Base-by-base conservation (phyloP, 2,797 vertebrate genomes). In the Garrulus glandarius region DNA sequence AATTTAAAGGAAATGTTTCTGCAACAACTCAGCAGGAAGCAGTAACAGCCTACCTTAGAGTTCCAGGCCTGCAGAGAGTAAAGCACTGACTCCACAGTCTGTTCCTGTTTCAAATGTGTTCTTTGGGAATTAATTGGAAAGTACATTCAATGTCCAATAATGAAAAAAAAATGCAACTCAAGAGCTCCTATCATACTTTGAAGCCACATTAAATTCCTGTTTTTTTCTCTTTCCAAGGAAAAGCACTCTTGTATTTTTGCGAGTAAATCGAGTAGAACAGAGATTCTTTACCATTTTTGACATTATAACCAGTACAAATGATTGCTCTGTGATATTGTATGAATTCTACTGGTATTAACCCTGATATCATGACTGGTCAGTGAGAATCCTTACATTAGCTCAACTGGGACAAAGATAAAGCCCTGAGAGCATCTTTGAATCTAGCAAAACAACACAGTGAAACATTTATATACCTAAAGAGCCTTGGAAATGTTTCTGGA, bases 1-100 rank as follows among this genome's bases (percentile, higher is more conserved):
- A 70, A 90, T 83, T 80, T 77, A 88, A 86, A 90, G 43, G 55
- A 64, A 95, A 90, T 95, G 20, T 95, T 96, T 94, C 56, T 92
- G 56, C 68, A 94, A 78, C 92, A 81, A 4, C 88, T 86, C 91
- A 86, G 88, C 77, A 90, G 91, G 83, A 95, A 93, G 29, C 43
- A 47, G 2, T 52, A 83, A 32, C 85, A 90, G 41, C 65, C 53
- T 84, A 64, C 83, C 92, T 92, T 67, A 36, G 20, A 84, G 55
- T 60, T 95, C 64, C 68, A 77, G 71, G 44, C 85, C 87, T 84
- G 41, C 29, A 67, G 82, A 76, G 52, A 92, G 29, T 56, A 78
- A 91, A 91, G 67, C 63, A 36, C 32, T 34, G 53, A 36, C 23
- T 46, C 22, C 18, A 37, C 63, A 79, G 13, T 47, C 69, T 93